phyloP scores from a whole-genome alignment of 2,797 vertebrate genomes.

The Takifugu ocellatus region DNA sequence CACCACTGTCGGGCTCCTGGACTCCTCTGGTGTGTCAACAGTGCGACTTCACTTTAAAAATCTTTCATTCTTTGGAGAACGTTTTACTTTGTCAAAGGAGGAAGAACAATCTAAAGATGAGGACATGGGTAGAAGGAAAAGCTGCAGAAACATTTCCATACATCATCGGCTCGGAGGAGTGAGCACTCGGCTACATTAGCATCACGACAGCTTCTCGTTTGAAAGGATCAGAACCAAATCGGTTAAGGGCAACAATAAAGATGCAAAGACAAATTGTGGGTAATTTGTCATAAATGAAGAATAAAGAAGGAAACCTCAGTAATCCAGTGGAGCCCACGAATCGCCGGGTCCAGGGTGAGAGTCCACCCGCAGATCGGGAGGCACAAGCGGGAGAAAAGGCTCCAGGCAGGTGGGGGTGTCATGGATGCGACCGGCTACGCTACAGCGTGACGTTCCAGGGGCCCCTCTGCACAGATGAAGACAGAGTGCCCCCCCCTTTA shows the following conservation, averaged over 20 bases:
- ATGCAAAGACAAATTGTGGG: conserved; percentile 21
- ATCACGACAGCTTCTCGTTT: too few relatives aligned
- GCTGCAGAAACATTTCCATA: too few relatives aligned
- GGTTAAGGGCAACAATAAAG: background rate
- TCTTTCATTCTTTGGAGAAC: conserved; percentile 28
- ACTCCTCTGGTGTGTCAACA: conserved; percentile 19
- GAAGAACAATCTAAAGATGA: background rate
- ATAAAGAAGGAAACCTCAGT: conserved; percentile 22
- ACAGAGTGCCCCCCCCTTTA: conserved; percentile 54
- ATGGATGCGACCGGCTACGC: conserved; percentile 71
- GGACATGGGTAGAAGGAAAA: too few relatives aligned
- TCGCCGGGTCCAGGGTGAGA: conserved; percentile 10
- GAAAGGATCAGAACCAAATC: too few relatives aligned
- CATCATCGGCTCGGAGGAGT: too few relatives aligned
- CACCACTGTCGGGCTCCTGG: conserved; percentile 18
- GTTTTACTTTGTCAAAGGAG: conserved; percentile 20
- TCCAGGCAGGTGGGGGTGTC: conserved; percentile 70
- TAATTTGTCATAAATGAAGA: conserved; percentile 14
- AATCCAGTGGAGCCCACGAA: conserved; percentile 6
- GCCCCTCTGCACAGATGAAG: conserved; percentile 65
- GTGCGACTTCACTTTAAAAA: conserved; percentile 1
- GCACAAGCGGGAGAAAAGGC: conserved; percentile 19
- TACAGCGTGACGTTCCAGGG: conserved; percentile 62
- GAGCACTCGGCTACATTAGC: too few relatives aligned
- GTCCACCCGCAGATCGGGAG: conserved; percentile 4